Base-by-base conservation (phyloP, 1,140 invertebrate species). In the Rhynchophorus ferrugineus region DNA sequence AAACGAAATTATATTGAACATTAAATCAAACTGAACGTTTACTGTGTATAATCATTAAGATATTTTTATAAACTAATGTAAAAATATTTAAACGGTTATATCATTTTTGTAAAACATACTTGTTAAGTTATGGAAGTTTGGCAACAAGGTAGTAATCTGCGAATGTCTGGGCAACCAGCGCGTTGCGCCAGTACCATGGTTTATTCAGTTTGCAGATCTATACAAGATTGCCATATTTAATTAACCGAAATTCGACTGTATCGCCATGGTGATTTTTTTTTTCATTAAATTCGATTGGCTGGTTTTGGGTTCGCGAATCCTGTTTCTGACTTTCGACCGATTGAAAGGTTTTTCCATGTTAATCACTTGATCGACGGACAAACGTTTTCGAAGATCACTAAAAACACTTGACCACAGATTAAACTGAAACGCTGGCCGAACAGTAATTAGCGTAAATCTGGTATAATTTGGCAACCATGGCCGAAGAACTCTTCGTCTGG, bases 401-500 rank as follows among this genome's bases (percentile, higher is more conserved):
- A 24, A 43, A 18, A 13, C n/a, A 18, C 41, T 17, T 43, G 11
- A 43, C 11, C 14, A 11, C n/a, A 22, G 16, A 9, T 21, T 39
- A 18, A 5, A n/a, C 19, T n/a, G 16, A n/a, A 13, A 8, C 19
- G 19, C 41, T 21, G 13, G 3, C 17, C 33, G 21, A 21, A 44
- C 9, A 14, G 21, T 18, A 46, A 46, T 46, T 36, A 46, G 13
- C 14, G 21, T 18, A 41, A 19, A 14, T 14, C 19, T 41, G 19
- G 36, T 35, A 49, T 49, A 36, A 43, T 51, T 43, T 51, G 49
- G 49, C 41, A 51, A 51, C 37, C 14, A 33, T 35, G 39, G 11
- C 24, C 21, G 16, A 35, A 34, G 49, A 44, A 35, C 33, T 17
- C 14, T 44, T 35, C n/a, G n/a, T n/a, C n/a, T 38, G 37, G 37